Evolutionary conservation across 2,888 invertebrate species (phyloP).

Genomic region (Folsomia manolachei): DNA sequence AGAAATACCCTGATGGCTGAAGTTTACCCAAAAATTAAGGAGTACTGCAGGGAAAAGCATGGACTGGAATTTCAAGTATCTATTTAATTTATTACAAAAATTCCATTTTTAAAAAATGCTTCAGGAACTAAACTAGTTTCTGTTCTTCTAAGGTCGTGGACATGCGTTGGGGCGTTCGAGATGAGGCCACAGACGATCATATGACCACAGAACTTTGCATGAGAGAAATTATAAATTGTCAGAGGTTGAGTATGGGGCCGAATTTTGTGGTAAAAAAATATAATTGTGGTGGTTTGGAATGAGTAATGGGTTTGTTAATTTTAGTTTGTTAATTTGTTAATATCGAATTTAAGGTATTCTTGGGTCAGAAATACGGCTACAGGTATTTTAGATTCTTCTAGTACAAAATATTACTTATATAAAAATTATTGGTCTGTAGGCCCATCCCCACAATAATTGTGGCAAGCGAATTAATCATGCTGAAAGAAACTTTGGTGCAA

Average conservation of each 20-base stretch:
- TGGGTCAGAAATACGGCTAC: constrained; percentile 98
- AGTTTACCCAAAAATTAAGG: constrained; percentile 93
- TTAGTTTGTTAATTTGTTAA: background rate
- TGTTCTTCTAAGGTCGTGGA: constrained; percentile 77
- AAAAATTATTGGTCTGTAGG: no score
- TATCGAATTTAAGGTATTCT: constrained; percentile 66
- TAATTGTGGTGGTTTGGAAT: no score
- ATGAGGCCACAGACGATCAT: constrained; percentile 98
- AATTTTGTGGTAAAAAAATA: constrained; percentile 85
- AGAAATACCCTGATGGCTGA: constrained; percentile 96
- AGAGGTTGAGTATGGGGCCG: constrained; percentile 93
- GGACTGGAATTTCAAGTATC: constrained; percentile 96
- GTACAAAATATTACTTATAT: no score
- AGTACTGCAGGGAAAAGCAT: constrained; percentile 94
- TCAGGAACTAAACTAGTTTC: no score
- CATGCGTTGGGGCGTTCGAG: constrained; percentile 97
- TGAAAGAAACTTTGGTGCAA: constrained; percentile 79
- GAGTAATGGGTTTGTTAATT: no score
- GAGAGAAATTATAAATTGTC: constrained; percentile 97
- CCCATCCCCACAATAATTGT: constrained; percentile 94
- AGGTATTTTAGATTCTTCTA: constrained; percentile 53
- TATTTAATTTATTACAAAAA: background rate
- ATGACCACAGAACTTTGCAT: constrained; percentile 98
- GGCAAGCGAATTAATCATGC: constrained; percentile 81
- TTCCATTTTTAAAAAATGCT: background rate